Conservation (phyloP, 2,797 vertebrate species). For the Pseudochirops cupreus region DNA sequence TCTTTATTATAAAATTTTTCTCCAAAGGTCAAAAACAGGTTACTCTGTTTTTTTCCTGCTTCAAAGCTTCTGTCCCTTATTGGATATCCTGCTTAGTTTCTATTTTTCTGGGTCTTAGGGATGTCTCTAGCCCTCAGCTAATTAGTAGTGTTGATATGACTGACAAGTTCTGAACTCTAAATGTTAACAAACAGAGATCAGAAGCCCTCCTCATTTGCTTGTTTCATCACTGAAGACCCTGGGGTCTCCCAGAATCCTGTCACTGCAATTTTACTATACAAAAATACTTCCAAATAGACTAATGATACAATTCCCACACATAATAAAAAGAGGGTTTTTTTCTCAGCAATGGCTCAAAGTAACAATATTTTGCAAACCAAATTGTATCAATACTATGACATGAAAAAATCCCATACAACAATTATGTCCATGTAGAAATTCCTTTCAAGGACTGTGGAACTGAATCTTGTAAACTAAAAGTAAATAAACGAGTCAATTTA, state of each 20-base stretch:
- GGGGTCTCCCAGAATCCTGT: neutral
- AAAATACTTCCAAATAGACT: neutral
- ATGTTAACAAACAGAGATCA: neutral
- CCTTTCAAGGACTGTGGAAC: neutral
- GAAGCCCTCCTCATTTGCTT: neutral
- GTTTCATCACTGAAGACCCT: neutral
- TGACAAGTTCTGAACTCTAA: neutral
- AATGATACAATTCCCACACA: neutral
- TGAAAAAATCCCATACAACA: neutral
- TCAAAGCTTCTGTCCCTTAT: neutral
- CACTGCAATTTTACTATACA: neutral
- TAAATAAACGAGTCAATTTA: no score
- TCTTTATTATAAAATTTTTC: neutral
- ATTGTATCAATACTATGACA: neutral
- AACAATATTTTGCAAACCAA: neutral
- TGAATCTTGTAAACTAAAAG: no score
- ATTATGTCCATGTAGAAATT: neutral
- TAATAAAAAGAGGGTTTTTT: neutral
- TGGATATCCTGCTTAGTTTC: neutral
- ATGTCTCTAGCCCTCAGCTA: neutral
- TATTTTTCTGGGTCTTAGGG: neutral
- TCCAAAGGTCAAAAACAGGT: neutral
- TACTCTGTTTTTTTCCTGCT: neutral
- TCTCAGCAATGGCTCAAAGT: neutral
- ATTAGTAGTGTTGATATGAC: neutral